These are phyloP conservation scores for Pomatorhinus ruficollis DNA, from an alignment of 2,113 vertebrate species.

Conservation along the genomic window DNA sequence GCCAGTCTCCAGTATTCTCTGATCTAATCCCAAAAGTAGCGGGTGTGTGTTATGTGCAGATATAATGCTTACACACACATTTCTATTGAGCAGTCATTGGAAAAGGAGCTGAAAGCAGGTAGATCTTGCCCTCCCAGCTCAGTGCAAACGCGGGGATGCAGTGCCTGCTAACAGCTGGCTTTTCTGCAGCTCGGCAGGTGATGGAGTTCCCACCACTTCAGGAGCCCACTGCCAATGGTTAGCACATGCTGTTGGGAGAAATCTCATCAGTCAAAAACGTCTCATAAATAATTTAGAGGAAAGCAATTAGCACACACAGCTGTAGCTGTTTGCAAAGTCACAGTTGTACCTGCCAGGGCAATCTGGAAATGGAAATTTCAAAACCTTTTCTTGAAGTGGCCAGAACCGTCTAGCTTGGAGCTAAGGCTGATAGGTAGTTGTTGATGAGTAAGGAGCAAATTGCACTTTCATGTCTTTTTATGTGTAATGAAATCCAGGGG, in stretches of 20 bases:
- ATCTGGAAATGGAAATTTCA: constrained; percentile 39
- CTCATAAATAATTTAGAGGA: constrained; percentile 51
- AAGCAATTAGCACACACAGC: constrained; percentile 64
- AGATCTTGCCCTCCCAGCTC: neutral
- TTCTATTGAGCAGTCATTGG: neutral
- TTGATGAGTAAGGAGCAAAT: constrained; percentile 42
- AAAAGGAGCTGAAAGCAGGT: constrained; percentile 23
- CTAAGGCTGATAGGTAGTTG: constrained; percentile 9
- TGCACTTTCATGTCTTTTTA: constrained; percentile 43
- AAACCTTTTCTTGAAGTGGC: neutral
- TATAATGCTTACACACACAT: neutral
- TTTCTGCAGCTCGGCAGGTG: neutral
- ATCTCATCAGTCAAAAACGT: constrained; percentile 24
- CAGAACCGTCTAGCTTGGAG: constrained; percentile 1
- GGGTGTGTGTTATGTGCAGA: neutral
- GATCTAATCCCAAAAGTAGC: constrained; percentile 7
- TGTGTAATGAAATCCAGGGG: constrained; percentile 36
- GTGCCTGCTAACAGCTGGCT: constrained; percentile 13
- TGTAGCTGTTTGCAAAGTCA: constrained; percentile 56
- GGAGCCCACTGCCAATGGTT: constrained; percentile 10
- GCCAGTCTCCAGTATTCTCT: neutral
- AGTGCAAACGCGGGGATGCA: neutral
- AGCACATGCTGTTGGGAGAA: constrained; percentile 24
- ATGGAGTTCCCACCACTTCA: constrained; percentile 1
- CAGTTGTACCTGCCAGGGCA: constrained; percentile 45